These are phyloP conservation scores for Gastrophryne carolinensis DNA, from an alignment of 2,797 vertebrate genomes.

Conservation along the genomic window DNA sequence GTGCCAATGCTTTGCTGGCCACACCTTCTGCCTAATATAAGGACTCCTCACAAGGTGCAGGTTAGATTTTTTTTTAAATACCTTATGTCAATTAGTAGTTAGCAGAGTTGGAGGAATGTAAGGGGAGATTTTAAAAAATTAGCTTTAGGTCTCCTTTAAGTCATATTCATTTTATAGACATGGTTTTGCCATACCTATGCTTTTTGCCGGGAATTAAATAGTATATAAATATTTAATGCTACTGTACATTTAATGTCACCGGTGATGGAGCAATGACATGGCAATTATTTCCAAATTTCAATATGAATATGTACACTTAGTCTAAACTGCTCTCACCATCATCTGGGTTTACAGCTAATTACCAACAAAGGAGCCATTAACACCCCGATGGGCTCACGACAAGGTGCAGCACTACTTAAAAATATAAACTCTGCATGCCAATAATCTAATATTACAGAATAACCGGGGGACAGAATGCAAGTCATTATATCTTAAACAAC, in stretches of 20 bases:
- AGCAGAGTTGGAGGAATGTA: too few relatives aligned
- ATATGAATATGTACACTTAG: slow-evolving; percentile 28
- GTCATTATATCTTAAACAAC: slow-evolving; percentile 14
- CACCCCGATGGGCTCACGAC: neutral
- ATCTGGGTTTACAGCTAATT: slow-evolving; percentile 29
- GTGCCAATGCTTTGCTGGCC: too few relatives aligned
- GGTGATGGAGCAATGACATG: slow-evolving; percentile 17
- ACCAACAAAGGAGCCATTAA: slow-evolving; percentile 16
- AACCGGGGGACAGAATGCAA: neutral
- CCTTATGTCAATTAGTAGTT: too few relatives aligned
- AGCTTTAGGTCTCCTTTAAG: too few relatives aligned
- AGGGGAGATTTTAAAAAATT: too few relatives aligned
- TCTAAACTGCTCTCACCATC: neutral
- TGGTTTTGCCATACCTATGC: neutral
- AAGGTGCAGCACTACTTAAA: slow-evolving; percentile 13
- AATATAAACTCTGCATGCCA: slow-evolving; percentile 16
- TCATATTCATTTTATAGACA: neutral
- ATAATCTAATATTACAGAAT: slow-evolving; percentile 26
- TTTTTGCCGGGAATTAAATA: neutral
- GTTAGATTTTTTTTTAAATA: too few relatives aligned
- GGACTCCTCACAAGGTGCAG: too few relatives aligned
- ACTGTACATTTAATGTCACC: slow-evolving; percentile 23
- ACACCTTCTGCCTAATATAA: too few relatives aligned
- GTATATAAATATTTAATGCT: neutral
- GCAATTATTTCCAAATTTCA: slow-evolving; percentile 30